Conservation (phyloP, 2,797 vertebrate genomes). For the Esox lucius region DNA sequence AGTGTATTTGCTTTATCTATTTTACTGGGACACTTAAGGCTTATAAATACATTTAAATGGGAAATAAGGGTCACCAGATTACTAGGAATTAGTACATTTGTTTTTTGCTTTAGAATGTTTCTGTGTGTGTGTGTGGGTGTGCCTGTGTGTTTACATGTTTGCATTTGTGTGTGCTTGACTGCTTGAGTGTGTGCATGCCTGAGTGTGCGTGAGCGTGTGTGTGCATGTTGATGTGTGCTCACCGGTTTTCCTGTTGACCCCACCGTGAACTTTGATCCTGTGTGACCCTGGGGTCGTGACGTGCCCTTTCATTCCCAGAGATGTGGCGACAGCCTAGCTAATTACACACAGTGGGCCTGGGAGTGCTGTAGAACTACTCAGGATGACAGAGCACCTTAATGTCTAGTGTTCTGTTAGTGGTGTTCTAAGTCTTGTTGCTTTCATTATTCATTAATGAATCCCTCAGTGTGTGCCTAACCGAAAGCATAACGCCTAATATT, state of each 20-base stretch:
- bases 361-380: conserved; percentile 60
- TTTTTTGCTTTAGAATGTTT: no score
- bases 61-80: conserved; percentile 37
- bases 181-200: not conserved
- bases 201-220: not conserved
- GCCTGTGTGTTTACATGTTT: not conserved
- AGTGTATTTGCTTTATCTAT: conserved; percentile 54
- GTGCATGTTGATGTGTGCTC: conserved; percentile 36
- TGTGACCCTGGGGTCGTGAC: conserved; percentile 56
- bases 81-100: not conserved
- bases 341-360: conserved; percentile 63
- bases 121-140: not conserved
- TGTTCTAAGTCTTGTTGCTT: conserved; percentile 42
- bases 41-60: conserved; percentile 31
- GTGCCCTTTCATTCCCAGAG: conserved; percentile 63
- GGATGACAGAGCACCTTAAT: not conserved
- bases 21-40: conserved; percentile 52
- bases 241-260: conserved; percentile 48
- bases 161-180: not conserved
- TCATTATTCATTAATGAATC: conserved; percentile 38
- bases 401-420: conserved; percentile 44
- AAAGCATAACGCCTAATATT: conserved; percentile 3
- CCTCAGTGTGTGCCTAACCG: not conserved
- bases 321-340: conserved; percentile 64
- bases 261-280: conserved; percentile 61